Conservation (phyloP, 2,888 invertebrate genomes). For the Diachrysia chrysitis region DNA sequence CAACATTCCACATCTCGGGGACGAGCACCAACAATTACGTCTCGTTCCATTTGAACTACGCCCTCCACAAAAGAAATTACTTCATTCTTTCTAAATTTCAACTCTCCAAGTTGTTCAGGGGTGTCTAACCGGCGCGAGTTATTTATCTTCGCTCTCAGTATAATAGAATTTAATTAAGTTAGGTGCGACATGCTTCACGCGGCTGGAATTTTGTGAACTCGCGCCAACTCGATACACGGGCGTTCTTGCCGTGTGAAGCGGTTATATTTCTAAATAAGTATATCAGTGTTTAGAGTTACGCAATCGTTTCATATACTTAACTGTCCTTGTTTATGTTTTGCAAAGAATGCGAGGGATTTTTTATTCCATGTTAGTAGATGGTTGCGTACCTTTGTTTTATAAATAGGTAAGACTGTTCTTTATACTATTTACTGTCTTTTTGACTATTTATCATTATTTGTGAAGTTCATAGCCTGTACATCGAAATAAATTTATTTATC, state of each 20-base stretch:
- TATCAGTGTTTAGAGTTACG: conserved; percentile 27
- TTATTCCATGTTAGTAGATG: no score
- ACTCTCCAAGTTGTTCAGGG: conserved; percentile 66
- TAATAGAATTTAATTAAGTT: conserved; percentile 89
- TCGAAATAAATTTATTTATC: no score
- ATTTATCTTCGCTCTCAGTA: conserved; percentile 85
- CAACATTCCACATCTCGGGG: conserved; percentile 49
- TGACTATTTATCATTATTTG: no score
- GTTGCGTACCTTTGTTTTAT: no score
- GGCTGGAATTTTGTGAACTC: conserved; percentile 79
- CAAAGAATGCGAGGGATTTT: not conserved
- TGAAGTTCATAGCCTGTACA: no score
- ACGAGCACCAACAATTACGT: conserved; percentile 65
- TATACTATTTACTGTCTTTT: no score
- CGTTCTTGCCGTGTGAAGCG: conserved; percentile 47
- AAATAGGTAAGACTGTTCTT: no score
- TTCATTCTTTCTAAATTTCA: conserved; percentile 84
- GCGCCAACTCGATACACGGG: conserved; percentile 66
- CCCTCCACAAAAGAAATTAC: conserved; percentile 79
- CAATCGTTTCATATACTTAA: conserved; percentile 6
- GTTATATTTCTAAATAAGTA: conserved; percentile 42
- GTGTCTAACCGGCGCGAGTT: conserved; percentile 78
- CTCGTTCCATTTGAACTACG: conserved; percentile 63
- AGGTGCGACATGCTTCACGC: conserved; percentile 83
- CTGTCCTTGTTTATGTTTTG: conserved; percentile 22